Conservation (phyloP, 2,113 vertebrate species). For the Pomatorhinus ruficollis region DNA sequence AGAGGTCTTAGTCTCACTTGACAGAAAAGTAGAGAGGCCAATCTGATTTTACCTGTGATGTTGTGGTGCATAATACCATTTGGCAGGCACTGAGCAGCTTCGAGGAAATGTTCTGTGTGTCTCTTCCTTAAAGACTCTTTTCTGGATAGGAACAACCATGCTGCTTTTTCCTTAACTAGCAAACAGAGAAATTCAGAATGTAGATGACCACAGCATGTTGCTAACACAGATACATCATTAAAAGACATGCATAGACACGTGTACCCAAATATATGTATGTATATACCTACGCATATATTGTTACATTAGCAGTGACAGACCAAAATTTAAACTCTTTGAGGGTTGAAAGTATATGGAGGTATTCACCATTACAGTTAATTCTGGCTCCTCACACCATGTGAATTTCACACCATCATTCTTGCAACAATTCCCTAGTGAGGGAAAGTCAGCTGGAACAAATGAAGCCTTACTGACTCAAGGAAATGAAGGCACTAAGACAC, state of each 20-base stretch:
- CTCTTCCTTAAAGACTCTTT: conserved; percentile 76
- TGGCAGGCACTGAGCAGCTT: conserved; percentile 71
- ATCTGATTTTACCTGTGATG: conserved; percentile 73
- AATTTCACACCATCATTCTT: not conserved
- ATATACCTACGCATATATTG: not conserved
- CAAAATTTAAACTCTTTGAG: not conserved
- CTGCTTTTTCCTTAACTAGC: conserved; percentile 61
- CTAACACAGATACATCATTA: not conserved
- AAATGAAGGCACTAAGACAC: not conserved
- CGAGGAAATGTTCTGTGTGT: conserved; percentile 47
- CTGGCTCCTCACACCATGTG: not conserved
- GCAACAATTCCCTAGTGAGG: not conserved
- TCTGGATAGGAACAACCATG: conserved; percentile 79
- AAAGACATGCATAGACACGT: not conserved
- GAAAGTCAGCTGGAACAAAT: not conserved
- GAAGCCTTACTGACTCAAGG: fast-evolving
- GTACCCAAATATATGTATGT: fast-evolving
- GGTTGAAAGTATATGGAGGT: not conserved
- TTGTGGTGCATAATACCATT: conserved; percentile 12
- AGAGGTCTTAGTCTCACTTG: not conserved
- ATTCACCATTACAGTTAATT: not conserved
- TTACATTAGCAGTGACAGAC: not conserved
- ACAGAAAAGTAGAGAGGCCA: not conserved
- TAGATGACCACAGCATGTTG: not conserved
- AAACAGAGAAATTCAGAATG: not conserved